Evolutionary conservation across 2,113 vertebrate genomes (phyloP), one percentile per base, ranked within the genome.

Genomic region (Solea solea): DNA sequence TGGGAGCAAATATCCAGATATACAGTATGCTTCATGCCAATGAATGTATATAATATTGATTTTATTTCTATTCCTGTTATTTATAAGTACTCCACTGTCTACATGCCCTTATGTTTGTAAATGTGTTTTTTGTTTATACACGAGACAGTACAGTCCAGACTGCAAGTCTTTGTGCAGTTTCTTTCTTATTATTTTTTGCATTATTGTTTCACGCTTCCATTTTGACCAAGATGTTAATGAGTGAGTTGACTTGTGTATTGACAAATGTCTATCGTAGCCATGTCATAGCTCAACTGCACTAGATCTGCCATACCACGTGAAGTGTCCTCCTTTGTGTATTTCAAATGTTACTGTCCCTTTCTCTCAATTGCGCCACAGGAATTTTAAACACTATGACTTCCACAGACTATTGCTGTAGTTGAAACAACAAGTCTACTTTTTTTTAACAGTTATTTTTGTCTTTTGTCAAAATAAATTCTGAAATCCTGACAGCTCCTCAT

Each of bases 381-480:
- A 74, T 64, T 66, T 78, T 67, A 76, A 78, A 70, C 34, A 34
- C 60, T 48, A 25, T 55, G 15, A 71, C 63, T 53, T 67, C 66
- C 44, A 63, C 53, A 64, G 16, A 61, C 45, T 16, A 77, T 67
- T 64, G 45, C 52, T 64, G 9, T 75, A 28, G 44, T 54, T 65
- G 34, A 76, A 74, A 58, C 62, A 74, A 53, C 46, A 12, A 16
- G 25, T 74, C 25, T 68, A 70, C 62, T 45, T 87, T 83, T 87
- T 83, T 87, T 46, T 86, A 65, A 82, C 39, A 59, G 15, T 68
- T 82, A 41, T 56, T 62, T 48, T 72, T 56, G 46, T 69, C 71
- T 76, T 67, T 78, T 84, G 68, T 85, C 63, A 69, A 51, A 88
- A 86, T 88, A 86, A 90, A 90, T 80, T 53, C 62, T 76, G 50